phyloP scores from a whole-genome alignment of 2,113 vertebrate species.

The Octodon degus region DNA sequence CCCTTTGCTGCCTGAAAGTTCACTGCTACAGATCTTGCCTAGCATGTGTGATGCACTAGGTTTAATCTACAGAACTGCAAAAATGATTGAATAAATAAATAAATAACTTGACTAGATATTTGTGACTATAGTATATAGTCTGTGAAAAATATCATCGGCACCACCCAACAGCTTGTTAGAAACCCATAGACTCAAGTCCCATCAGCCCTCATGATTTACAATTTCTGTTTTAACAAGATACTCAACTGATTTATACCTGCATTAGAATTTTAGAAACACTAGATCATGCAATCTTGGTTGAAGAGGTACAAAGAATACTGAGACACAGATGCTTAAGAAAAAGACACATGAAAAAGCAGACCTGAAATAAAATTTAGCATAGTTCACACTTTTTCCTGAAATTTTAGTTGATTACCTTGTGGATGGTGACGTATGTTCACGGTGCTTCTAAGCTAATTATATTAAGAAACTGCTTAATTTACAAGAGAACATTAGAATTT shows the following conservation, averaged over 20 bases:
- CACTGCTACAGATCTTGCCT: background rate
- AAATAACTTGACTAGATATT: background rate
- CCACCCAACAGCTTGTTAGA: background rate
- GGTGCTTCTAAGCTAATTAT: constrained; percentile 2
- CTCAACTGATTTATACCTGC: background rate
- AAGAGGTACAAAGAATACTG: background rate
- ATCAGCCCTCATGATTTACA: background rate
- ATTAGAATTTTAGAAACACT: constrained; percentile 17
- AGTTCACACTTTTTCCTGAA: background rate
- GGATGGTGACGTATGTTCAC: background rate
- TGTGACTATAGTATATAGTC: background rate
- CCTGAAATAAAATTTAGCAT: background rate
- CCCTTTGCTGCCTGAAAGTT: background rate
- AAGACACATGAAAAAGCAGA: background rate
- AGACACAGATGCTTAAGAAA: background rate
- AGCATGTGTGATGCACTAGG: background rate
- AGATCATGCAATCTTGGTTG: background rate
- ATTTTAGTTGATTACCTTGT: background rate
- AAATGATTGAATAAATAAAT: background rate
- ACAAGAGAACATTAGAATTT: constrained; percentile 22
- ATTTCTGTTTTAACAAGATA: background rate
- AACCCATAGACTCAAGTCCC: background rate
- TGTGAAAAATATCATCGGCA: background rate
- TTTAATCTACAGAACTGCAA: background rate
- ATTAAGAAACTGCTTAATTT: constrained; percentile 54